These are phyloP conservation scores for Lacerta agilis DNA, from an alignment of 2,797 vertebrate genomes.

Conservation along the genomic window DNA sequence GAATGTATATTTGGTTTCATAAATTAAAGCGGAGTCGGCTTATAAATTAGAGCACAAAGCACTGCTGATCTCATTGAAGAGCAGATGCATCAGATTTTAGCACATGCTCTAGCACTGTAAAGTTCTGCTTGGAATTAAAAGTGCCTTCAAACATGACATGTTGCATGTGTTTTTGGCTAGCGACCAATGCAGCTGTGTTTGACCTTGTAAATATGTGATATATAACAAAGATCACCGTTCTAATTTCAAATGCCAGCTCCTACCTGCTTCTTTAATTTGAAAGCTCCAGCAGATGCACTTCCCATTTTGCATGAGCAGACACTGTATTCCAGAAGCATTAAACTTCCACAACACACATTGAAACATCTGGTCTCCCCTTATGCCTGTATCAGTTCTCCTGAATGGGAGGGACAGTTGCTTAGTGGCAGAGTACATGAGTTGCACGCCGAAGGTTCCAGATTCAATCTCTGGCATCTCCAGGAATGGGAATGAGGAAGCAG, in stretches of 20 bases:
- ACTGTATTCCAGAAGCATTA: not conserved
- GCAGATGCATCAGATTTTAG: conserved; percentile 20
- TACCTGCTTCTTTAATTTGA: not conserved
- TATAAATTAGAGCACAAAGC: not conserved
- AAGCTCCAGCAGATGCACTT: not conserved
- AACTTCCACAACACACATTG: not conserved
- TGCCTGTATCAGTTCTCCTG: not conserved
- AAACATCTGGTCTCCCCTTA: not conserved
- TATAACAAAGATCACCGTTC: not conserved
- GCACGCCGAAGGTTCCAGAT: not conserved
- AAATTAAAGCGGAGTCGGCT: conserved; percentile 2
- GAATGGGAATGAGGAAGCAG: not conserved
- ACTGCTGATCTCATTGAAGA: not conserved
- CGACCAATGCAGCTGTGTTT: not conserved
- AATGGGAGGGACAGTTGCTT: not conserved
- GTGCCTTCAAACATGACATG: not conserved
- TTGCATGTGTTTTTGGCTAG: not conserved
- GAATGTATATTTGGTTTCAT: not conserved
- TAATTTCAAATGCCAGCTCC: not conserved
- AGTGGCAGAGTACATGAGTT: not conserved
- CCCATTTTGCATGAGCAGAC: not conserved
- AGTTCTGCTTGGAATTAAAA: conserved; percentile 12
- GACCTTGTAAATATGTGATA: not conserved
- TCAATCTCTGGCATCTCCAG: too few species aligned
- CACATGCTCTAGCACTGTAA: conserved; percentile 23